These are phyloP conservation scores for Ploceus nigricollis DNA, from an alignment of 2,113 vertebrate species.

Conservation along the genomic window DNA sequence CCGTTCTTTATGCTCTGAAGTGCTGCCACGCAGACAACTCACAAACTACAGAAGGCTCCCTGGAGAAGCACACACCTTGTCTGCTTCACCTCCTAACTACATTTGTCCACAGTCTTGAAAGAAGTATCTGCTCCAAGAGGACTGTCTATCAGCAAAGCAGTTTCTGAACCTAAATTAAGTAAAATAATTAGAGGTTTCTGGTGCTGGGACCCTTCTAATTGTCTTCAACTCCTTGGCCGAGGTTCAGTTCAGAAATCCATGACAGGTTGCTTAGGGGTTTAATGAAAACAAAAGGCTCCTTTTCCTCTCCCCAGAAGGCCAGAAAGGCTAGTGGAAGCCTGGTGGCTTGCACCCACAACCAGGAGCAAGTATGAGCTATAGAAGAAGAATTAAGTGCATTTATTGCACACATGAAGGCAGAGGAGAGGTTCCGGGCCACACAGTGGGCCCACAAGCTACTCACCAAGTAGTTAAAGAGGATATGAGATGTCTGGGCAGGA, in stretches of 20 bases:
- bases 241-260: neutral
- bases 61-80: neutral
- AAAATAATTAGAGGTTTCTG: neutral
- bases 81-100: neutral
- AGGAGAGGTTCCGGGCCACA: neutral
- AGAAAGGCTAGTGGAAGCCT: neutral
- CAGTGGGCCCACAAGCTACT: slow-evolving; percentile 17
- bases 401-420: neutral
- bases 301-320: neutral
- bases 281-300: neutral
- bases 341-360: neutral
- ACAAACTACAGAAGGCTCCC: neutral
- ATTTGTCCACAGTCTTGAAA: neutral
- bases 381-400: neutral
- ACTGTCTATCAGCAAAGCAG: neutral
- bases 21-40: neutral
- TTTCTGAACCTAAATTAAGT: neutral
- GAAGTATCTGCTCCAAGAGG: neutral
- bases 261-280: neutral
- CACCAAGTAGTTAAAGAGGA: slow-evolving; percentile 98
- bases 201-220: neutral
- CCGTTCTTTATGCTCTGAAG: neutral
- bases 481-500: slow-evolving; percentile 96
- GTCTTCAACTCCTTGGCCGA: neutral
- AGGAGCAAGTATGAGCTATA: neutral